Evolutionary conservation across 2,113 vertebrate genomes (phyloP), one percentile per base, ranked within the genome.

Genomic region (Sigmodon hispidus): DNA sequence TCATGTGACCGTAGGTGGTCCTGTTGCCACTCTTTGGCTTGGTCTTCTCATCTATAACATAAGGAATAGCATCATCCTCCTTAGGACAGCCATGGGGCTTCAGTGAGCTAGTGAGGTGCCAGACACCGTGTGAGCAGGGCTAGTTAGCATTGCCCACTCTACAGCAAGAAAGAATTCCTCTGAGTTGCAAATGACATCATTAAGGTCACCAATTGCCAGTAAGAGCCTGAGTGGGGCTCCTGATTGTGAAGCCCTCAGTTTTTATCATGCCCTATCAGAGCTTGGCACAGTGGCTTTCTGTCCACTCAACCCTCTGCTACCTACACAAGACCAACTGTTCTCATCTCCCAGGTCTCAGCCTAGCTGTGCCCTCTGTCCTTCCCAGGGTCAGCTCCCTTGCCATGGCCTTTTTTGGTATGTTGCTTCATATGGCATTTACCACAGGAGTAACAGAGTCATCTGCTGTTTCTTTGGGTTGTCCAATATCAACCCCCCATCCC

Each of bases 51-150:
- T 24, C 84, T 65, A 11, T 11, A 63, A 73, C 50, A 75, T 2
- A 59, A 31, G 67, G 50, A 50, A 26, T 19, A 72, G n/a, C 69
- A 19, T 2, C 3, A 59, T 34, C 19, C 29, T 19, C 26, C 34
- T 79, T 67, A 16, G 79, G 7, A 63, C 2, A 84, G 29, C 1
- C 63, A 34, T 13, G 43, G 57, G 31, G 50, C 76, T 57, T 1
- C 7, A 17, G 26, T 31, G 59, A 93, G 26, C 75, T 15, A 87
- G 81, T 5, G 59, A 29, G 84, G 0, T 7, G 75, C 75, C 0
- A 19, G 36, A 57, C 2, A 6, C 65, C 1, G 0, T 0, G 11
- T 24, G 45, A 34, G 17, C 1, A 43, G 12, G 3, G 57, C 67
- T 45, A 29, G 69, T 75, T n/a, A 48, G 15, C 69, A 36, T 26